Evolutionary conservation across 2,888 invertebrate species (phyloP), one percentile per base, ranked within the genome.

Genomic region (Sipha maydis): DNA sequence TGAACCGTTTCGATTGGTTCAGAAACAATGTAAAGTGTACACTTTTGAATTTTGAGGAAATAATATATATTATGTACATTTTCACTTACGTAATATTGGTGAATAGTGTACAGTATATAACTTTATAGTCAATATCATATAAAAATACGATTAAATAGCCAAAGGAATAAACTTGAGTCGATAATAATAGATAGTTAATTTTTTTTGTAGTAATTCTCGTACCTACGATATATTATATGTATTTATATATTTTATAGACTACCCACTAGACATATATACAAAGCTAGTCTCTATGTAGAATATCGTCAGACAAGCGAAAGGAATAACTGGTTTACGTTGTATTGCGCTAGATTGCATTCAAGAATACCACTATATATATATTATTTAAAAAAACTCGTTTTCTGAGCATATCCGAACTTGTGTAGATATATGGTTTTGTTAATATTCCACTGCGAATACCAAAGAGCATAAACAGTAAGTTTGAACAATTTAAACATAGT

Each of bases 291-390:
- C 14, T 54, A 71, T 31, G 41, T 31, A 61, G 67, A 48, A 83
- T 56, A 67, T 31, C 17, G 71, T 28, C 77, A 31, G 85, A 77
- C 85, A 41, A 54, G n/a, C 78, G 85, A 78, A 78, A 69, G 41
- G 69, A 85, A 85, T 56, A 77, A 69, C 78, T 85, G 85, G 85
- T 85, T 85, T 85, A 67, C 77, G 34, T 69, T 67, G 73, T 83
- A 56, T 75, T 28, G 82, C 4, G 21, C 28, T 69, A 34, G 61
- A 25, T 19, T 34, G n/a, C 9, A 34, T n/a, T 84, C 75, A 25
- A 84, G 19, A 83, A 75, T 28, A 83, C 17, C 25, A 25, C 8
- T 11, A 14, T 48, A 31, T 34, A 48, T 38, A 61, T n/a, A 83
- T 83, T 83, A 75, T 83, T 56, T 38, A 38, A 34, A 73, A 19